Base-by-base conservation (phyloP, 2,888 invertebrate species). In the Trachelus troglodyta region DNA sequence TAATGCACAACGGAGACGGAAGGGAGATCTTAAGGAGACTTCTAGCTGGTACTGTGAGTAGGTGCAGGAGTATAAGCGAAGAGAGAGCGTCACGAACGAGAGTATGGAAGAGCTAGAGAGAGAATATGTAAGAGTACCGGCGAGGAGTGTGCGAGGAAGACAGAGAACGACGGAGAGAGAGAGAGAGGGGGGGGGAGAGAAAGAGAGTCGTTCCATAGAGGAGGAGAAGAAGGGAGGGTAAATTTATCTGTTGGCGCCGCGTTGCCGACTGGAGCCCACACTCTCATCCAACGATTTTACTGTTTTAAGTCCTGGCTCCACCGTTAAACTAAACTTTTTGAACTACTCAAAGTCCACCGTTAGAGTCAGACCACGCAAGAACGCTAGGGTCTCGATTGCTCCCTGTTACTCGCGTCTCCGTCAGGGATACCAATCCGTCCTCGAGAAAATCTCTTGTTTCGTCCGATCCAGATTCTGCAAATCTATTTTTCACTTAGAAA, bases 231-330 rank as follows among this genome's bases (percentile, higher is more conserved):
- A 78, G 81, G 71, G 80, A 82, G 84, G 85, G 84, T 82, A 82
- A 86, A 85, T 85, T 87, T 86, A 86, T 86, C 85, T 83, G 82
- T 82, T 84, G 86, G 85, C 83, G 84, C 85, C 85, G 83, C 79
- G 81, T 81, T 85, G 85, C 83, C 85, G 86, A 69, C 74, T 74
- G 79, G 75, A 75, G 79, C 78, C 75, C 80, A 79, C 79, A 76
- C 79, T 75, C 76, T 77, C 80, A 81, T 83, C 79, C 80, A 77
- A 15, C 34, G 74, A 74, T 74, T 74, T 74, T 74, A 74, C 74
- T 74, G 74, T 74, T 74, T 74, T 34, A 34, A 74, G 34, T 74
- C 34, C 74, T 74, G 74, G 33, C 74, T 33, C 74, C 74, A 30
- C 74, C 35, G 74, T 33, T 74, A 35, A 23, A 37, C 35, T 15